These are phyloP conservation scores for Zophobas morio DNA, from an alignment of 1,140 invertebrate genomes.

Conservation along the genomic window DNA sequence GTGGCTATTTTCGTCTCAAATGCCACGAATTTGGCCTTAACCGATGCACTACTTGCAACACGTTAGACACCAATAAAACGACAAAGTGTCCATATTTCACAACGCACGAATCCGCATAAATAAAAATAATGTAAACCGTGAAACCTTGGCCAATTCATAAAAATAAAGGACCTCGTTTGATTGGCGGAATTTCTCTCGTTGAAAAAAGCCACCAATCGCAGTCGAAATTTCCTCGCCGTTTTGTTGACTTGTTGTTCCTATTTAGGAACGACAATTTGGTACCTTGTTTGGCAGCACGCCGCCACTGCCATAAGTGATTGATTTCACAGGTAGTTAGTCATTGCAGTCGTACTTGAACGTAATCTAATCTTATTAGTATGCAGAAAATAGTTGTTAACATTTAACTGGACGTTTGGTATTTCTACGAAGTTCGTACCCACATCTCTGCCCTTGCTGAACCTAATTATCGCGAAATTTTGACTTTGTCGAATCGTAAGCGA, in stretches of 20 bases:
- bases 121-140: conserved; percentile 9
- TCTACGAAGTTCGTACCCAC: conserved; percentile 21
- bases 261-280: not conserved
- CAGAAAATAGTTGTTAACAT: conserved; percentile 38
- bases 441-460: not conserved
- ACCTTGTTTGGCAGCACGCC: not conserved
- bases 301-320: conserved; percentile 11
- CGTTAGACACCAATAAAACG: not conserved
- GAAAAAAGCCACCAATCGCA: conserved; percentile 14
- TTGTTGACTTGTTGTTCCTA: not conserved
- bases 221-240: not conserved
- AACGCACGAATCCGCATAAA: not conserved
- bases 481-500: too few relatives aligned
- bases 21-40: conserved; percentile 3
- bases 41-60: not conserved
- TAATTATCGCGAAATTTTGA: not conserved
- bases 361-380: conserved; percentile 34
- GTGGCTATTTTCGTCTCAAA: conserved; percentile 2
- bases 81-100: not conserved
- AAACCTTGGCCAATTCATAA: conserved; percentile 23
- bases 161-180: not conserved
- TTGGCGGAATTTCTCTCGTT: not conserved
- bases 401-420: conserved; percentile 36
- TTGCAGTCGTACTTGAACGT: conserved; percentile 8
- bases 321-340: conserved; percentile 16